Conservation (phyloP, 1,140 invertebrate species). For the Sitodiplosis mosellana region DNA sequence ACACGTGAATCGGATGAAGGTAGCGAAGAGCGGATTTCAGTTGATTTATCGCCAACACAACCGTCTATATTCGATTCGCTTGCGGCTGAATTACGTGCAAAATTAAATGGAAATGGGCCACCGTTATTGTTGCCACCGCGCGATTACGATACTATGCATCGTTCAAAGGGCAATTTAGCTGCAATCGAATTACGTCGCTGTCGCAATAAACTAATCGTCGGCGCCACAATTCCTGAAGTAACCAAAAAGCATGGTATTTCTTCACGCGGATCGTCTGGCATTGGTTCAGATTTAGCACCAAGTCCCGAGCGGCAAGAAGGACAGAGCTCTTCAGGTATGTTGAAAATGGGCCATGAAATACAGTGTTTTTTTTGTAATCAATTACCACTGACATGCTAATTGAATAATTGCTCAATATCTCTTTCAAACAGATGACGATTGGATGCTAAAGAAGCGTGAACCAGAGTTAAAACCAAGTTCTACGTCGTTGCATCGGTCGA, state of each 20-base stretch:
- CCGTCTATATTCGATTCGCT: conserved; percentile 67
- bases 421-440: neutral
- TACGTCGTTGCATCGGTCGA: neutral
- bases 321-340: conserved; percentile 34
- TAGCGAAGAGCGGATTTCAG: conserved; percentile 34
- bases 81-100: conserved; percentile 75
- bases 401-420: no score
- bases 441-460: neutral
- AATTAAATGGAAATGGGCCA: conserved; percentile 50
- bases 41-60: neutral
- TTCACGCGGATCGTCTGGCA: conserved; percentile 50
- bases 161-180: conserved; percentile 64
- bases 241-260: neutral
- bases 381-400: no score
- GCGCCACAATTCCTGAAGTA: conserved; percentile 6
- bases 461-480: neutral
- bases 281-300: conserved; percentile 73
- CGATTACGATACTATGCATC: conserved; percentile 80
- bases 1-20: conserved; percentile 52
- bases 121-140: conserved; percentile 76
- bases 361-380: no score
- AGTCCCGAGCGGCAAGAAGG: conserved; percentile 43
- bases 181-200: conserved; percentile 58
- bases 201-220: conserved; percentile 26
- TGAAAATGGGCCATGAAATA: no score